Evolutionary conservation across 2,888 invertebrate species (phyloP), one percentile per base, ranked within the genome.

Genomic region (Spilarctia lutea): DNA sequence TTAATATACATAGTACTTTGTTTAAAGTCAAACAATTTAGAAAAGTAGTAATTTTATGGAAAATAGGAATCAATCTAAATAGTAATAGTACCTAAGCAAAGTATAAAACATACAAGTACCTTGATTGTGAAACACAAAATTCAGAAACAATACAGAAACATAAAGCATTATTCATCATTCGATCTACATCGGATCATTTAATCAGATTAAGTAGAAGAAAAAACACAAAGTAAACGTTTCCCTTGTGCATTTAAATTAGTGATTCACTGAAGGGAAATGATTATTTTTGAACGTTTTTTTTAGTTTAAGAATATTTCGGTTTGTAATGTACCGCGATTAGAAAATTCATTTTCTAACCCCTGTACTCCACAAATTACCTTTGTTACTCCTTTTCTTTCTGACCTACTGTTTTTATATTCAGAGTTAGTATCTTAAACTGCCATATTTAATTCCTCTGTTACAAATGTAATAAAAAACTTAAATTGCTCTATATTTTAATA

Each of bases 291-390:
- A 79, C 74, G 75, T 82, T 81, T 79, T 72, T 83, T 82, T 85
- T 84, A 82, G 82, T 81, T 79, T 79, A 86, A 85, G 81, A 81
- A 81, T 83, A 85, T 85, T 84, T 80, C 76, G 78, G 83, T 86
- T 82, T 79, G 73, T 72, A 76, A 79, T 68, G 75, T 79, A 78
- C 81, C 81, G 83, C 88, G 90, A 91, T 91, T 89, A 87, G 84
- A 87, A 89, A 90, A 90, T 89, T 89, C 83, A 85, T 78, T 77
- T 81, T 79, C 80, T 83, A 85, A 85, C 85, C 86, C 85, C 88
- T 85, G 76, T 67, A 2, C 0, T n/a, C 52, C 10, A 56, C 24
- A 24, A 56, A 11, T 56, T 83, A 73, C 78, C 82, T 81, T 72
- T 76, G 6, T 27, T 63, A 16, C 16, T 8, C 85, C 89, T 88